phyloP scores from a whole-genome alignment of 2,113 vertebrate genomes.

The Zosterops lateralis region DNA sequence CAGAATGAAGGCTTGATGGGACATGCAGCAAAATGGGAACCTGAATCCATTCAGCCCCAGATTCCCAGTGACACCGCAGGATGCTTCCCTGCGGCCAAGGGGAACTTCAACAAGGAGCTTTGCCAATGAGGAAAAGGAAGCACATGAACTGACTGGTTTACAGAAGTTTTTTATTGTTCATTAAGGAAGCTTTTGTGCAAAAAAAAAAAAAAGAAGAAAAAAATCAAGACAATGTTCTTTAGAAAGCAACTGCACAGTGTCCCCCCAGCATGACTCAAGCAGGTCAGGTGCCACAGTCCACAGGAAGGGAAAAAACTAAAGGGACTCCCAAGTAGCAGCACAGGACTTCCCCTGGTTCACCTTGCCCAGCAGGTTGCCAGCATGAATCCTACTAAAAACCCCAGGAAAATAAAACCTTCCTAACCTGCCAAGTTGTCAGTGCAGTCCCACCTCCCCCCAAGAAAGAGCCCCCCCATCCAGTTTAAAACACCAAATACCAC shows the following conservation, averaged over 20 bases:
- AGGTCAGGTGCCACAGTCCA: not conserved
- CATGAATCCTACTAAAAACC: not conserved
- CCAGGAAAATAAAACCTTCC: not conserved
- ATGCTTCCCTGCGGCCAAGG: not conserved
- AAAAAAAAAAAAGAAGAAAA: not conserved
- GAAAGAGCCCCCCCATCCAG: not conserved
- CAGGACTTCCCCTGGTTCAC: not conserved
- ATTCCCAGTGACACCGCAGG: not conserved
- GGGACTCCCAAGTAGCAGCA: not conserved
- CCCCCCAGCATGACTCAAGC: not conserved
- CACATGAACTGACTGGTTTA: accelerated
- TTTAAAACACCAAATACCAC: not conserved
- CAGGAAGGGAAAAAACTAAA: not conserved
- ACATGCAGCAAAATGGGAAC: not conserved
- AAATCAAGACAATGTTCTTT: constrained; percentile 47
- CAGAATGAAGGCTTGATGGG: not conserved
- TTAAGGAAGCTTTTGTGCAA: constrained; percentile 65
- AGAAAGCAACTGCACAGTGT: constrained; percentile 51
- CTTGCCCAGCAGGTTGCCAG: accelerated
- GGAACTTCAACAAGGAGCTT: not conserved
- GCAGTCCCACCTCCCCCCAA: not conserved
- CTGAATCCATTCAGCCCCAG: not conserved
- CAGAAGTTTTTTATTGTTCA: constrained; percentile 65
- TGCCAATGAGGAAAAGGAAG: accelerated
- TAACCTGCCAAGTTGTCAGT: not conserved